Evolutionary conservation across 2,888 invertebrate species (phyloP).

Genomic region (Tholera decimalis): DNA sequence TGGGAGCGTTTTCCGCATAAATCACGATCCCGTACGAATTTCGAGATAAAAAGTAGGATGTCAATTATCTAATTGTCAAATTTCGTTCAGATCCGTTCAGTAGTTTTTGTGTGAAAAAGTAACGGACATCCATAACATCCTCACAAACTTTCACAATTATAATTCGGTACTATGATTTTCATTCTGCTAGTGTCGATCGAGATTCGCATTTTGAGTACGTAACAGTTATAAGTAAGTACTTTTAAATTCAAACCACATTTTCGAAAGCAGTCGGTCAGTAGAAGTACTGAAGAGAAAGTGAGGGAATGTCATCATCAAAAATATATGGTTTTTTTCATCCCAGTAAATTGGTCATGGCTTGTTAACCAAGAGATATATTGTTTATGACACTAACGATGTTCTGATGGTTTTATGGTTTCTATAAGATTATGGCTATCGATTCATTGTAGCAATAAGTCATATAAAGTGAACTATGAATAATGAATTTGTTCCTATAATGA

Average conservation of each 20-base stretch:
- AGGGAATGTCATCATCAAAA: slow-evolving; percentile 30
- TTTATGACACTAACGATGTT: slow-evolving; percentile 45
- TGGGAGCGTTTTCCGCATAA: too few species aligned
- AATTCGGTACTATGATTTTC: background rate
- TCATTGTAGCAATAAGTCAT: slow-evolving; percentile 21
- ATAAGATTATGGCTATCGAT: slow-evolving; percentile 47
- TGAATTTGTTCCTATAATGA: too few species aligned
- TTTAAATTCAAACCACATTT: slow-evolving; percentile 43
- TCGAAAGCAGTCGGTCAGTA: slow-evolving; percentile 34
- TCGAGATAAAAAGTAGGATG: too few species aligned
- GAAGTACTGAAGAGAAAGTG: slow-evolving; percentile 48
- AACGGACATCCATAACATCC: too few species aligned
- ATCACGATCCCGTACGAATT: too few species aligned
- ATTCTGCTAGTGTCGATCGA: slow-evolving; percentile 7
- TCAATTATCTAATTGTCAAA: too few species aligned
- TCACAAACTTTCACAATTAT: too few species aligned
- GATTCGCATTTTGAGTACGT: slow-evolving; percentile 2
- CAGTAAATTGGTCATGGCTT: slow-evolving; percentile 51
- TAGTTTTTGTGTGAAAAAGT: too few species aligned
- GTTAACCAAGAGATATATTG: slow-evolving; percentile 45
- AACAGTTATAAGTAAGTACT: slow-evolving; percentile 14
- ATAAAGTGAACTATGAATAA: slow-evolving; percentile 1
- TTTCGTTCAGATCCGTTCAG: too few species aligned
- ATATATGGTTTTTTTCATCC: slow-evolving; percentile 35
- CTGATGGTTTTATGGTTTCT: slow-evolving; percentile 47